phyloP scores from a whole-genome alignment of 2,113 vertebrate species.

The Danionella cerebrum region DNA sequence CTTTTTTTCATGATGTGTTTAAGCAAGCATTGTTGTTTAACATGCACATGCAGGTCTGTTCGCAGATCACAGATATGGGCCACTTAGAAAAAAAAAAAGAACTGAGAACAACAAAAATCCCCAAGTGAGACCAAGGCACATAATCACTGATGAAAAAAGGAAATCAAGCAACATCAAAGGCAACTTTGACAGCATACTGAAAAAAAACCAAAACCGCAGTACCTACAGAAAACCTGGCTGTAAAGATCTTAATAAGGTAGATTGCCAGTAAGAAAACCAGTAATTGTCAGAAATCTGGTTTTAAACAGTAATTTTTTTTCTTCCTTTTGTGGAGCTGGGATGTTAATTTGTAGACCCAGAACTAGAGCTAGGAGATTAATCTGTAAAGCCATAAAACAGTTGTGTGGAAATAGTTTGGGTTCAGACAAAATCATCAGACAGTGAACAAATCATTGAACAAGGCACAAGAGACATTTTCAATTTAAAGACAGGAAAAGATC shows the following conservation, averaged over 20 bases:
- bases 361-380: no score
- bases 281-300: no score
- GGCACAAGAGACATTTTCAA: no score
- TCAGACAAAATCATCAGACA: no score
- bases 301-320: no score
- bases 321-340: no score
- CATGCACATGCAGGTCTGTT: neutral
- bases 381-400: no score
- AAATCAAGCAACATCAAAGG: neutral
- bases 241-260: neutral
- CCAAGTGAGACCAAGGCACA: neutral
- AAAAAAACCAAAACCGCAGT: neutral
- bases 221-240: neutral
- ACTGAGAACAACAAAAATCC: neutral
- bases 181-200: neutral
- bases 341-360: no score
- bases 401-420: no score
- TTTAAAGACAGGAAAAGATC: no score
- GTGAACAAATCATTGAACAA: no score
- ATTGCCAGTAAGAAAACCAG: neutral
- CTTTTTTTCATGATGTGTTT: neutral
- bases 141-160: neutral
- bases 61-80: neutral
- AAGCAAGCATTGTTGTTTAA: neutral
- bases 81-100: neutral